Conservation (phyloP, 2,888 invertebrate genomes). For the Coronaproctus castanopsis region DNA sequence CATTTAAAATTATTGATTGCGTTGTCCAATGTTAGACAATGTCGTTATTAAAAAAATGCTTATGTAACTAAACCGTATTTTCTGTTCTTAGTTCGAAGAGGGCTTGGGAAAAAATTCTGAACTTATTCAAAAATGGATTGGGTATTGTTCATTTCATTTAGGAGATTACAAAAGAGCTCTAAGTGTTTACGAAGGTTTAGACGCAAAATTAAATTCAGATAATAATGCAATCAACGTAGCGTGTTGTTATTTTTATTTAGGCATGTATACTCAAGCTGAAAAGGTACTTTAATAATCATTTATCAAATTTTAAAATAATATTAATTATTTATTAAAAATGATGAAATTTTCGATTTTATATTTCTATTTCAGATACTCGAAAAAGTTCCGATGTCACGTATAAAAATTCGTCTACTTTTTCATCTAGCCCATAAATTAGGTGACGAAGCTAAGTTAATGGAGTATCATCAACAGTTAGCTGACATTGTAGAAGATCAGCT, state of each 20-base stretch:
- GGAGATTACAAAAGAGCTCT: conserved; percentile 76
- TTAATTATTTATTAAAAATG: not conserved
- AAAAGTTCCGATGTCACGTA: conserved; percentile 39
- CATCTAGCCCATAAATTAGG: conserved; percentile 83
- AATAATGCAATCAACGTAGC: conserved; percentile 54
- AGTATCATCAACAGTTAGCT: conserved; percentile 61
- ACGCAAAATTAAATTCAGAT: conserved; percentile 34
- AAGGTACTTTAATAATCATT: conserved; percentile 25
- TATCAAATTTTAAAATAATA: not conserved
- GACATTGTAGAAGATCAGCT: conserved; percentile 87
- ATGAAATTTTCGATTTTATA: not conserved
- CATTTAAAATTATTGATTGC: no score
- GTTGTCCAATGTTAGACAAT: no score
- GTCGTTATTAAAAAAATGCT: no score
- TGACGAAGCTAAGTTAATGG: conserved; percentile 67
- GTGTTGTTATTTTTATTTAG: conserved; percentile 87
- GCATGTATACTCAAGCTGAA: conserved; percentile 55
- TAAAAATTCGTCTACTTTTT: conserved; percentile 63
- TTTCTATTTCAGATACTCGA: conserved; percentile 29
- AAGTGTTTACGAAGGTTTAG: conserved; percentile 42
- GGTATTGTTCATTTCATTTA: conserved; percentile 86
- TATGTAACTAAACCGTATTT: no score
- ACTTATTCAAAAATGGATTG: conserved; percentile 61
- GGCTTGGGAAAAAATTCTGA: conserved; percentile 24
- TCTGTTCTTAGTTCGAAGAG: conserved; percentile 19